Evolutionary conservation across 1,140 invertebrate species (phyloP).

Genomic region (Drosophila setifemur): DNA sequence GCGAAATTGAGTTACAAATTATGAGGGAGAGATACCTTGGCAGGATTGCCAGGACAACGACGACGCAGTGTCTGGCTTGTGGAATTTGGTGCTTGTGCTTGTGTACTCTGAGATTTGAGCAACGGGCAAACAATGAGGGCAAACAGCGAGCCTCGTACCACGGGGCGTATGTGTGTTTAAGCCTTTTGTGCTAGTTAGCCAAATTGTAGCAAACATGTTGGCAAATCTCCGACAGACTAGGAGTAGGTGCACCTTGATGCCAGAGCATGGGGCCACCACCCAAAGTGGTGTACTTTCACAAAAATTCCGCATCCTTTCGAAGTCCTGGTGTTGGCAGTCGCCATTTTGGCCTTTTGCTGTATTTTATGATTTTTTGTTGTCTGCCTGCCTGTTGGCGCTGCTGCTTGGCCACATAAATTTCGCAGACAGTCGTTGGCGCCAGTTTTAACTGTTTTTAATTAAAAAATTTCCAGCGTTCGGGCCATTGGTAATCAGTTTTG

Average conservation of each 20-base stretch:
- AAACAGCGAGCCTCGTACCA: neutral
- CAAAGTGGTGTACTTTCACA: conserved; percentile 1
- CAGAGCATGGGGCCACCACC: conserved; percentile 8
- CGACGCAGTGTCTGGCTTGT: conserved; percentile 42
- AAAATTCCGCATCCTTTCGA: conserved; percentile 1
- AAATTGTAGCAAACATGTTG: conserved; percentile 53
- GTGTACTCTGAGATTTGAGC: conserved; percentile 38
- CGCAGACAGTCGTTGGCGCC: conserved; percentile 49
- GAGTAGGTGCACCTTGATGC: conserved; percentile 52
- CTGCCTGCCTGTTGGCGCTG: conserved; percentile 22
- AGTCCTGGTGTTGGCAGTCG: conserved; percentile 37
- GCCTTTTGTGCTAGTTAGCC: conserved; percentile 63
- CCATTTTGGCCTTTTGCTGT: conserved; percentile 26
- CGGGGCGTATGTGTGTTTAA: conserved; percentile 30
- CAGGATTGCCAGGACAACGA: conserved; percentile 36
- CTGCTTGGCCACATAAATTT: conserved; percentile 63
- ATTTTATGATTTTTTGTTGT: conserved; percentile 7
- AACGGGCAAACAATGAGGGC: conserved; percentile 11
- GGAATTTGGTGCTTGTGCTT: neutral
- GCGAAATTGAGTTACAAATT: conserved; percentile 42
- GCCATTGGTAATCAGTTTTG: conserved; percentile 56
- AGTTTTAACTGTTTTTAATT: conserved; percentile 76
- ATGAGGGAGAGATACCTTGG: conserved; percentile 30
- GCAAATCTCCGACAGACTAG: conserved; percentile 35
- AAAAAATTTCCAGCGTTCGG: conserved; percentile 47